phyloP scores from a whole-genome alignment of 2,113 vertebrate genomes.

The Saiga tatarica region DNA sequence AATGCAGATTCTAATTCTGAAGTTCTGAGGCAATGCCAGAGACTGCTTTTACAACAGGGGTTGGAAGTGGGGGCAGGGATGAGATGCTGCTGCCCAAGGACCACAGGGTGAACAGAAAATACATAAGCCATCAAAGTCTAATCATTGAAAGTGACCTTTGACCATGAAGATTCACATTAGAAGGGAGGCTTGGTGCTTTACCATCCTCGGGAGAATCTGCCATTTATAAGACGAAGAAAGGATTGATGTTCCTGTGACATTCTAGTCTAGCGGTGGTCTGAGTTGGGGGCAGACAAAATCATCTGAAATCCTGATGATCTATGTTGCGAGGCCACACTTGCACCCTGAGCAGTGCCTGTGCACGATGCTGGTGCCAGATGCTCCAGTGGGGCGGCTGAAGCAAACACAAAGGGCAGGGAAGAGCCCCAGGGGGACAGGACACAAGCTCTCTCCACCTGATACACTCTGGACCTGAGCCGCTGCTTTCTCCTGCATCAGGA shows the following conservation, averaged over 20 bases:
- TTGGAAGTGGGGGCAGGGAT: fast-evolving
- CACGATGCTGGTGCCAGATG: background rate
- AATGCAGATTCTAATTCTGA: background rate
- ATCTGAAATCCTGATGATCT: background rate
- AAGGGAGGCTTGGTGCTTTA: background rate
- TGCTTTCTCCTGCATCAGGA: background rate
- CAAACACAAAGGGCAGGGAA: background rate
- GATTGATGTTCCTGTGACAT: background rate
- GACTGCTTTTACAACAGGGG: background rate
- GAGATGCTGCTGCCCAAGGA: background rate
- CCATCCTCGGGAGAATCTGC: background rate
- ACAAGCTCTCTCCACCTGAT: background rate
- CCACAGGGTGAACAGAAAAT: background rate
- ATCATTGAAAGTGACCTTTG: background rate
- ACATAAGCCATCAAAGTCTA: background rate
- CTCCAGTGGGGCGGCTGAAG: no score
- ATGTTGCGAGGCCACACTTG: background rate
- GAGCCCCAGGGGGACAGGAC: fast-evolving
- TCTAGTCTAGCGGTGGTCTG: background rate
- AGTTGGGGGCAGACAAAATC: background rate
- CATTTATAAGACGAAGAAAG: background rate
- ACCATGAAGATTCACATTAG: background rate
- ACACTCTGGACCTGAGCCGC: background rate
- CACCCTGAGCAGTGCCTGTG: no score
- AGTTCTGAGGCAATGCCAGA: background rate